phyloP scores from a whole-genome alignment of 1,140 invertebrate genomes.

The Cyclina sinensis region DNA sequence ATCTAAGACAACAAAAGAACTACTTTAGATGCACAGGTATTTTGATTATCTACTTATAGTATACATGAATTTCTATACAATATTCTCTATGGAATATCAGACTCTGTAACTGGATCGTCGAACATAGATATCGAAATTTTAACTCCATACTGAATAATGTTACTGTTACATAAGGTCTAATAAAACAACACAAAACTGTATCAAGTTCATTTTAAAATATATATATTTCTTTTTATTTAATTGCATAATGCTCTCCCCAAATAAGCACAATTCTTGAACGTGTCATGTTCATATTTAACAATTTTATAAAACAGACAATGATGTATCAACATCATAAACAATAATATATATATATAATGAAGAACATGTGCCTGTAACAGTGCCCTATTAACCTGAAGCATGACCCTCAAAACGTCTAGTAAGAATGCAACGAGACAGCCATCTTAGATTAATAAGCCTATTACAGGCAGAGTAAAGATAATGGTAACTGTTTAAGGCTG shows the following conservation, averaged over 20 bases:
- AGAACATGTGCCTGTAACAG: not conserved
- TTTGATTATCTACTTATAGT: too few relatives aligned
- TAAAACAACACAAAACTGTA: not conserved
- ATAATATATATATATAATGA: not conserved
- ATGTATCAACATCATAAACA: conserved; percentile 11
- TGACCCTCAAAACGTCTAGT: too few relatives aligned
- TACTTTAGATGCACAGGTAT: too few relatives aligned
- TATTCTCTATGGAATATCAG: too few relatives aligned
- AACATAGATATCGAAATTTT: too few relatives aligned
- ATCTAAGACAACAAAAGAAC: too few relatives aligned
- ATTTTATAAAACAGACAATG: conserved; percentile 14
- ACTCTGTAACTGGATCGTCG: too few relatives aligned
- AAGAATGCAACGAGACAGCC: too few relatives aligned
- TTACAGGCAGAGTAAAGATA: not conserved
- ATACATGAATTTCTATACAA: too few relatives aligned
- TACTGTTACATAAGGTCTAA: too few relatives aligned
- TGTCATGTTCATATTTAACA: conserved; percentile 26
- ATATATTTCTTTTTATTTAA: conserved; percentile 49
- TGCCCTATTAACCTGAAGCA: not conserved
- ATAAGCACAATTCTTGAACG: conserved; percentile 22
- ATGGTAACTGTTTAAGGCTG: not conserved
- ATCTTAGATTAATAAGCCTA: not conserved
- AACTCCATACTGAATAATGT: too few relatives aligned
- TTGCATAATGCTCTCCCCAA: conserved; percentile 42
- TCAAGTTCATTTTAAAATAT: conserved; percentile 45